Percentiles rank a stretch among this genome's conserved stretches.
Conservation (phyloP, 2,888 invertebrate species). For the Aphodius granarius region DNA sequence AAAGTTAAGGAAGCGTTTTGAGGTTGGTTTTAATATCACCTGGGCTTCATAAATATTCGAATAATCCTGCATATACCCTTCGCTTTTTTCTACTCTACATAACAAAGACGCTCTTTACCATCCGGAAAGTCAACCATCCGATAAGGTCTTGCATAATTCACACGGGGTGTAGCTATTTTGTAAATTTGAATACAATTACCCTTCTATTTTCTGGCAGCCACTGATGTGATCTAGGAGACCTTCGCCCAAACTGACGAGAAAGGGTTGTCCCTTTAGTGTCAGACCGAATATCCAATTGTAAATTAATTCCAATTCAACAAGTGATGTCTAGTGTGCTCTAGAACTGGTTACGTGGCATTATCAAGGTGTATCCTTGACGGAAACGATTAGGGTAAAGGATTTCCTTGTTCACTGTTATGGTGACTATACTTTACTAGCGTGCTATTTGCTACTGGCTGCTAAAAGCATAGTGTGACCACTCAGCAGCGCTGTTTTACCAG, state of each 20-base stretch:
- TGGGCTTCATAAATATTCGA: not conserved
- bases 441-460: too few relatives aligned
- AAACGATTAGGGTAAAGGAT: not conserved
- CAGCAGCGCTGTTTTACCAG: too few relatives aligned
- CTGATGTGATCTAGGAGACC: not conserved
- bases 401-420: not conserved
- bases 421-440: not conserved
- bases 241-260: not conserved
- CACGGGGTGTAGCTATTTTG: not conserved
- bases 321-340: not conserved
- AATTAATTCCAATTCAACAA: not conserved
- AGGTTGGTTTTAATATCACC: not conserved
- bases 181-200: not conserved
- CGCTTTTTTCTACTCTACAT: not conserved
- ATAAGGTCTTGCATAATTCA: not conserved
- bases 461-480: too few relatives aligned
- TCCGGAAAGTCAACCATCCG: not conserved
- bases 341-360: not conserved
- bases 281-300: not conserved
- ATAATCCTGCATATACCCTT: not conserved
- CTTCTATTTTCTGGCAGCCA: not conserved
- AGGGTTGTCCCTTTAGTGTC: not conserved
- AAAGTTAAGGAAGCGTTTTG: too few relatives aligned
- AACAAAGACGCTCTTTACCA: not conserved
- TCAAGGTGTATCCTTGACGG: not conserved